These are phyloP conservation scores for Zonotrichia leucophrys DNA, from an alignment of 2,113 vertebrate species.

Conservation along the genomic window DNA sequence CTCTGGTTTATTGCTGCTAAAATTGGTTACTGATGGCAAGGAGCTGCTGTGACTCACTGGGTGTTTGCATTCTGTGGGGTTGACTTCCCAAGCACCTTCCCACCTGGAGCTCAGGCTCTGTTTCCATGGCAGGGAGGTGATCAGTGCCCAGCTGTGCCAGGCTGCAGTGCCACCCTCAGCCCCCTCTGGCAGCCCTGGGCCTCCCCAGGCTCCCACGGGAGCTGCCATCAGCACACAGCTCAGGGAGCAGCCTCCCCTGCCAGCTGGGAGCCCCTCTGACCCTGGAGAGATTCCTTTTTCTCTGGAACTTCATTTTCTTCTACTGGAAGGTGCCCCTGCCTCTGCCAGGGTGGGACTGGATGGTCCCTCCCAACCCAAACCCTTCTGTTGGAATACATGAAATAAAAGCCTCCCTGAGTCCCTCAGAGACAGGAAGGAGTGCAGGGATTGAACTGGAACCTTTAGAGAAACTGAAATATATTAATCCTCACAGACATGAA, in stretches of 20 bases:
- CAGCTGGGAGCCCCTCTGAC: neutral
- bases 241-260: accelerated
- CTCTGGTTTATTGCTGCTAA: neutral
- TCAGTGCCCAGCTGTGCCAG: neutral
- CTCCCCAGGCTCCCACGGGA: neutral
- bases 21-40: neutral
- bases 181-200: neutral
- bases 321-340: neutral
- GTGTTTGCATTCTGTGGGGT: neutral
- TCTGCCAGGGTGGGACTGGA: neutral
- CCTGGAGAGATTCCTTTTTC: neutral
- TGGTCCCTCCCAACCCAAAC: neutral
- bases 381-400: neutral
- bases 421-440: neutral
- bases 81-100: too few species aligned
- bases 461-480: neutral
- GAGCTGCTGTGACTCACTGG: neutral
- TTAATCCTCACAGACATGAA: neutral
- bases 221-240: accelerated
- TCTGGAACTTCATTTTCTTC: neutral
- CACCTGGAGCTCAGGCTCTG: accelerated
- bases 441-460: neutral
- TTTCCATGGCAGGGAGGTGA: neutral
- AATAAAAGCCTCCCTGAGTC: neutral
- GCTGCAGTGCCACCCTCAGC: neutral